These are phyloP conservation scores for Acrobasis repandana DNA, from an alignment of 2,888 invertebrate species.

Conservation along the genomic window DNA sequence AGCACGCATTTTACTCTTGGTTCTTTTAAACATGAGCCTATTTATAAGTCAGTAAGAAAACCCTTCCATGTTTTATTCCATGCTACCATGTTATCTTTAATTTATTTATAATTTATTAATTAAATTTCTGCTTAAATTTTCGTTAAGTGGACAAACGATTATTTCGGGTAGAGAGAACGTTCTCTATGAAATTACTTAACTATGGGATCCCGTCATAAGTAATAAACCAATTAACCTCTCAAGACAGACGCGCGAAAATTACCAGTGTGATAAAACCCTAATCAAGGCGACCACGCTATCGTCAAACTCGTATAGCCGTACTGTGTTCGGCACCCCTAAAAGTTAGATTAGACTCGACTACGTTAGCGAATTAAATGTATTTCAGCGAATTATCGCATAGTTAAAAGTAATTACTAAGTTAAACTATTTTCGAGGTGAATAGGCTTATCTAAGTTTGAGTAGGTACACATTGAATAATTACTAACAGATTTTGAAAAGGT, in stretches of 20 bases:
- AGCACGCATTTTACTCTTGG: too few relatives aligned
- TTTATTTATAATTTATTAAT: too few relatives aligned
- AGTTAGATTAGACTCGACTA: not conserved
- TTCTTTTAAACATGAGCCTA: too few relatives aligned
- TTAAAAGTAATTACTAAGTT: not conserved
- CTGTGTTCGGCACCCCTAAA: not conserved
- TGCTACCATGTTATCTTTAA: too few relatives aligned
- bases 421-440: not conserved
- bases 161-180: not conserved
- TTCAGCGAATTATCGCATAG: conserved; percentile 1
- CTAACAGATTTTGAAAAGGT: not conserved
- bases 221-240: too few relatives aligned
- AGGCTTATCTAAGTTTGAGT: conserved; percentile 1
- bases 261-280: not conserved
- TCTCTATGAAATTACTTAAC: not conserved
- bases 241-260: too few relatives aligned
- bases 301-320: not conserved
- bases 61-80: too few relatives aligned
- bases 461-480: conserved; percentile 1
- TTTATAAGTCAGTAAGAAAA: too few relatives aligned
- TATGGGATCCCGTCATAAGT: too few relatives aligned
- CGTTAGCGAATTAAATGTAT: not conserved
- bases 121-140: too few relatives aligned
- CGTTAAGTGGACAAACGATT: too few relatives aligned
- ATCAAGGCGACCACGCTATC: not conserved